phyloP scores from a whole-genome alignment of 2,797 vertebrate species.

The Pipistrellus nathusii region DNA sequence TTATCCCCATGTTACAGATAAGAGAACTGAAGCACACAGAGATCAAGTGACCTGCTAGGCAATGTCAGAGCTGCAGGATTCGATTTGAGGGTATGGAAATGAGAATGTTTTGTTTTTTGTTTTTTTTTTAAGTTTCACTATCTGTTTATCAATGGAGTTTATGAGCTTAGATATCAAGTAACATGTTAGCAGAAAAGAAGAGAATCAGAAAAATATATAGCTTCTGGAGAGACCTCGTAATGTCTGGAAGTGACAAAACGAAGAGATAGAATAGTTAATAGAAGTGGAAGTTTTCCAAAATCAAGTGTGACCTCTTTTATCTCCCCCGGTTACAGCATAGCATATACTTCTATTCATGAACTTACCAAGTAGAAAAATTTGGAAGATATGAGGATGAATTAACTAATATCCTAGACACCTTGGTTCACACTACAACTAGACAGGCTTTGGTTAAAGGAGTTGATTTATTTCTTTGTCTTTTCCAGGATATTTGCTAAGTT shows the following conservation, averaged over 20 bases:
- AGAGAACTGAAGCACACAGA: neutral
- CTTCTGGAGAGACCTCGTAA: neutral
- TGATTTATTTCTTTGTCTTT: slow-evolving; percentile 46
- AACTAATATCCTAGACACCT: neutral
- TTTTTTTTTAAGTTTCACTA: slow-evolving; percentile 1
- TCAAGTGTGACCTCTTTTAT: neutral
- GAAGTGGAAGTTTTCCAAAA: neutral
- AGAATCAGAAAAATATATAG: neutral
- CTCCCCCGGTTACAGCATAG: neutral
- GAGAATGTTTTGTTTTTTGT: neutral
- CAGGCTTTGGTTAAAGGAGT: slow-evolving; percentile 40
- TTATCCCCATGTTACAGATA: neutral
- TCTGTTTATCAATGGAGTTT: slow-evolving; percentile 9
- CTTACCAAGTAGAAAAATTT: neutral
- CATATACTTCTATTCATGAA: neutral
- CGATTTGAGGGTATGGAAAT: neutral
- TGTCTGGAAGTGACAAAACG: neutral
- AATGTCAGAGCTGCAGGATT: neutral
- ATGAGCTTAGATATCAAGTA: neutral
- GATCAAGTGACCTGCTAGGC: neutral
- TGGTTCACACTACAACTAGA: slow-evolving; percentile 2
- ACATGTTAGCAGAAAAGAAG: neutral
- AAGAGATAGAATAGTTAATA: neutral
- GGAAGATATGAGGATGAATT: neutral
- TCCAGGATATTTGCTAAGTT: slow-evolving; percentile 56